phyloP scores from a whole-genome alignment of 2,797 vertebrate species.

The Sebastes elongatus region DNA sequence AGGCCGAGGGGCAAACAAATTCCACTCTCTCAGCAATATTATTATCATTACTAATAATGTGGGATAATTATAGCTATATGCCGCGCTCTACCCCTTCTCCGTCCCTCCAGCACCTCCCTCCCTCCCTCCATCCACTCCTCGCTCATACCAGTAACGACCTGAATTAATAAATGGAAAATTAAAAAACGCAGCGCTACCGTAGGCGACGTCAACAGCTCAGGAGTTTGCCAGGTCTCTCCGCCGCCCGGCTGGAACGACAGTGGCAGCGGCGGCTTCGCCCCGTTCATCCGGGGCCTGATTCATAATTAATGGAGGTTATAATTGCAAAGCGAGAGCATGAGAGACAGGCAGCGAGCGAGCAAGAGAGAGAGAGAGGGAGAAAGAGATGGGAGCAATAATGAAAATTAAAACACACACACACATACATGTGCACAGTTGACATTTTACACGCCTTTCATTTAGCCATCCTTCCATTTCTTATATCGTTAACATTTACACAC shows the following conservation, averaged over 20 bases:
- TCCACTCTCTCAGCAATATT: slow-evolving; percentile 66
- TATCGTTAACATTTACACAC: slow-evolving; percentile 74
- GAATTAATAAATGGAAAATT: slow-evolving; percentile 76
- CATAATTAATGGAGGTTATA: slow-evolving; percentile 83
- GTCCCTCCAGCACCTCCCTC: slow-evolving; percentile 13
- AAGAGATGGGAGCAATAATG: slow-evolving; percentile 56
- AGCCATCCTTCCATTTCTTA: slow-evolving; percentile 52
- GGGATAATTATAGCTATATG: slow-evolving; percentile 65
- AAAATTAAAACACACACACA: slow-evolving; percentile 49
- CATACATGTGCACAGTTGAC: slow-evolving; percentile 52
- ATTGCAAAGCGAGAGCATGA: slow-evolving; percentile 69
- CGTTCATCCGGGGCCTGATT: slow-evolving; percentile 73
- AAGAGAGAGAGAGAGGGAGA: neutral
- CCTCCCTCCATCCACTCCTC: neutral
- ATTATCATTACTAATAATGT: slow-evolving; percentile 75
- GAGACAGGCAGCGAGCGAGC: neutral
- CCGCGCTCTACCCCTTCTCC: neutral
- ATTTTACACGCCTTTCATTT: slow-evolving; percentile 72
- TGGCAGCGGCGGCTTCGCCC: slow-evolving; percentile 48
- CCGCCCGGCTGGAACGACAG: slow-evolving; percentile 41
- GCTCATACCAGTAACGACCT: slow-evolving; percentile 46
- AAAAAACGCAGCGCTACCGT: slow-evolving; percentile 55
- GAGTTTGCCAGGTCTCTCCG: slow-evolving; percentile 52
- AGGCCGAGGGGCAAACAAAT: slow-evolving; percentile 68
- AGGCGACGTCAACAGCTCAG: slow-evolving; percentile 50